Evolutionary conservation across 2,113 vertebrate species (phyloP).

Genomic region (Pygoscelis antarcticus): DNA sequence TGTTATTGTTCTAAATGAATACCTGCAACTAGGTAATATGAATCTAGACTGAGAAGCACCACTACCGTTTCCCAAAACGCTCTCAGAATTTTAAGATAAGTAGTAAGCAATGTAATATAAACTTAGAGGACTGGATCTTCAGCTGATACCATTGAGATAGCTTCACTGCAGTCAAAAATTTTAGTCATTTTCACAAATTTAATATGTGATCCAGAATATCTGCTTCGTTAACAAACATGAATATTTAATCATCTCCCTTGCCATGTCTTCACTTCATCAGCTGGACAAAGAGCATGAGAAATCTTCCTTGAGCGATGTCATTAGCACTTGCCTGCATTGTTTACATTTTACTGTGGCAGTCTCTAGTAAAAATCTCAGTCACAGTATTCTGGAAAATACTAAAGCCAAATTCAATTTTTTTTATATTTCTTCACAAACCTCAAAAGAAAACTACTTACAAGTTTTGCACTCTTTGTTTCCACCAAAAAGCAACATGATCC

Average conservation of each 20-base stretch:
- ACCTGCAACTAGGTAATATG: background rate
- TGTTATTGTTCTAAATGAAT: background rate
- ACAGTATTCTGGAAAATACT: conserved; percentile 48
- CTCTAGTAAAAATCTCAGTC: background rate
- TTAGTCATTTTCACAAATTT: background rate
- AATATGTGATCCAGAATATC: background rate
- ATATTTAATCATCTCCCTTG: conserved; percentile 42
- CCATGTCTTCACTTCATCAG: conserved; percentile 42
- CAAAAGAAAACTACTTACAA: conserved; percentile 57
- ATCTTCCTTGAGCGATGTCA: conserved; percentile 43
- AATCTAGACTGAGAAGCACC: background rate
- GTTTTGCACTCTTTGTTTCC: conserved; percentile 33
- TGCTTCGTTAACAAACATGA: conserved; percentile 13
- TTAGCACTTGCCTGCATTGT: background rate
- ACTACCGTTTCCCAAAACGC: background rate
- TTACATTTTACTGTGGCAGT: background rate
- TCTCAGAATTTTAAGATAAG: background rate
- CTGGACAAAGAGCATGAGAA: conserved; percentile 54
- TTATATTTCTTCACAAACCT: conserved; percentile 60
- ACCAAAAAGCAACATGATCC: background rate
- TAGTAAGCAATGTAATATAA: background rate
- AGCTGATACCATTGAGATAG: background rate
- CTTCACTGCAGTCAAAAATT: background rate
- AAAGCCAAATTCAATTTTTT: conserved; percentile 44
- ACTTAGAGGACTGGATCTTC: background rate